Base-by-base conservation (phyloP, 2,888 invertebrate genomes). In the Stratiomys singularior region DNA sequence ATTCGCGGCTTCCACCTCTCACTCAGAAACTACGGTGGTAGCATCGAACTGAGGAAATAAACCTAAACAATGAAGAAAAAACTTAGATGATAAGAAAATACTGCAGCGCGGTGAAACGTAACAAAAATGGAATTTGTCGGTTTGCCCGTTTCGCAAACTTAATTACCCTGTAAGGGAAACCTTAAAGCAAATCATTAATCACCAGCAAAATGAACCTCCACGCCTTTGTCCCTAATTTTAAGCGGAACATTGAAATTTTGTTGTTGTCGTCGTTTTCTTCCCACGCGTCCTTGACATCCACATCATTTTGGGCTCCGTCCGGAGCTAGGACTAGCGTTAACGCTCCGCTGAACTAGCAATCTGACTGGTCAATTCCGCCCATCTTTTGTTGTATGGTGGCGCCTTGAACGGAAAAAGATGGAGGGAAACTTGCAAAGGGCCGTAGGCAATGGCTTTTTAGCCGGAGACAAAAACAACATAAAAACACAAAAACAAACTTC, bases 181-280 rank as follows among this genome's bases (percentile, higher is more conserved):
- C 74, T 74, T 74, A 30, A 74, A 58, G 74, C 74, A 60, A 74
- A 74, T 74, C 74, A 74, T 74, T 74, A 74, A 74, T 74, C 74
- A 74, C 74, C 60, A 37, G 37, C 74, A 27, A 23, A 74, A 58
- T 74, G 60, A 60, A 47, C 58, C 60, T 18, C 74, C 58, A 74
- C 74, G 74, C 74, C 74, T 74, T 37, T 37, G 11, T 28, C 58
- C 60, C 74, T 56, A 74, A 74, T 58, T 74, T 74, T 44, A 30
- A 74, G 74, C 74, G 60, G 60, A 37, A 60, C 47, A 69, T 69
- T 69, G 46, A 69, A 69, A 69, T 47, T 69, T 60, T 60, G 9
- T 25, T 18, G 60, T 52, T 52, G 52, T 15, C 52, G 15, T 52
- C 52, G n/a, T 4, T 52, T 3, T 52, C 52, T n/a, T 52, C 15